Base-by-base conservation (phyloP, 2,797 vertebrate genomes). In the Rhinichthys osculus region DNA sequence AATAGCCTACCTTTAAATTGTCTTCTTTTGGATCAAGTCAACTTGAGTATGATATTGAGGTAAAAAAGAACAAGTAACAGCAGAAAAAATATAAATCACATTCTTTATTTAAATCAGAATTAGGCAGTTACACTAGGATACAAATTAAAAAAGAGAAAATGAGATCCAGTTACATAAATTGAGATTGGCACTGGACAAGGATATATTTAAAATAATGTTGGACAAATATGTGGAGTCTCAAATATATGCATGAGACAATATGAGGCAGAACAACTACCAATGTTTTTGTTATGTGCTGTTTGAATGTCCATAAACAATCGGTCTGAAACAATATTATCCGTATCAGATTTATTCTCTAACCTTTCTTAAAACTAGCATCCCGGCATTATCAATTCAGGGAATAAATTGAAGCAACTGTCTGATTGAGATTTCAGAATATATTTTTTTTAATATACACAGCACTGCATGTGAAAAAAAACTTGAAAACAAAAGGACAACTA, bases 61-160 rank as follows among this genome's bases (percentile, higher is more conserved):
- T 69, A 54, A n/a, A 8, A 38, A 19, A 66, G 13, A 59, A 38
- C 7, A 10, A 77, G 17, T 33, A 13, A 23, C 38, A 7, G 30
- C 88, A 85, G 78, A 80, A 57, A 59, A 38, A 21, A 72, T 95
- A 95, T 95, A 96, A 97, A 96, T 94, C 93, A 96, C 89, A 94
- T 94, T 93, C 91, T 96, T 96, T 96, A 96, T 95, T 96, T 95
- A 95, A 96, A 96, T 95, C 95, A 96, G 96, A 93, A 95, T 94
- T 95, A 95, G 92, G 95, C 93, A 95, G 88, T 95, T 95, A 94
- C 93, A 93, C 92, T 93, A 92, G 93, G 91, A 95, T 93, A 88
- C 91, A 83, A 91, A 85, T 93, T 93, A 93, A 93, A 88, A 92
- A 92, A 93, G 90, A 90, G 91, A 93, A 92, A 92, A 52, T 17